A percentile compares a stretch with the other conserved stretches of the same genome.
phyloP scores from a whole-genome alignment of 2,113 vertebrate species.

The Gobius niger region DNA sequence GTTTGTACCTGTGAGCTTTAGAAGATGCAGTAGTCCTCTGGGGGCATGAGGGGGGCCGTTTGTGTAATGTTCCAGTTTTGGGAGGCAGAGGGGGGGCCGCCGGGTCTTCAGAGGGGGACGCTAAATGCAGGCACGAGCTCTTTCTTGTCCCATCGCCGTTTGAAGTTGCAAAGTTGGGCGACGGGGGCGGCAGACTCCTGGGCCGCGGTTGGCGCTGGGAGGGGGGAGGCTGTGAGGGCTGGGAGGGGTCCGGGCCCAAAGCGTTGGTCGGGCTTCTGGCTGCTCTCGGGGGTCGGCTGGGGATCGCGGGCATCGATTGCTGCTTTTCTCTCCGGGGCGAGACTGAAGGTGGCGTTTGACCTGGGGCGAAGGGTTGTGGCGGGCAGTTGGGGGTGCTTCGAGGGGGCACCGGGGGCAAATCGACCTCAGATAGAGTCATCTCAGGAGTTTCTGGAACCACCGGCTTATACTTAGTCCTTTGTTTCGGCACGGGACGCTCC shows the following conservation, averaged over 20 bases:
- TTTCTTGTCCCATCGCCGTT: conserved; percentile 12
- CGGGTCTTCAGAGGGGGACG: neutral
- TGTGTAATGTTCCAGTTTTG: conserved; percentile 69
- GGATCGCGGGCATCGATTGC: neutral
- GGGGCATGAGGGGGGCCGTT: conserved; percentile 57
- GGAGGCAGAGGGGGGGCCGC: conserved; percentile 76
- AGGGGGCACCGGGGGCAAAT: conserved; percentile 85
- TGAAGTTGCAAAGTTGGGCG: neutral
- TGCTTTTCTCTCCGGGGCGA: conserved; percentile 15
- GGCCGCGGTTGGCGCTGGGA: conserved; percentile 23
- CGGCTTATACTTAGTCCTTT: conserved; percentile 77
- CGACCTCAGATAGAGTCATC: neutral
- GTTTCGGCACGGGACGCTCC: conserved; percentile 79
- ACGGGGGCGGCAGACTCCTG: conserved; percentile 37
- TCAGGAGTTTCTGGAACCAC: neutral
- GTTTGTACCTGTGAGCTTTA: conserved; percentile 58
- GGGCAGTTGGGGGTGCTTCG: conserved; percentile 79
- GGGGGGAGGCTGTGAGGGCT: neutral
- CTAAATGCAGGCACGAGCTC: conserved; percentile 6
- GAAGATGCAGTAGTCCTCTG: conserved; percentile 44
- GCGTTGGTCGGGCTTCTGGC: neutral
- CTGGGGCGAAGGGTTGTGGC: conserved; percentile 69
- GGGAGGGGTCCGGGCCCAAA: neutral
- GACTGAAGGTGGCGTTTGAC: conserved; percentile 14
- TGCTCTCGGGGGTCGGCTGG: conserved; percentile 1